Evolutionary conservation across 2,113 vertebrate species (phyloP), one percentile per base, ranked within the genome.

Genomic region (Erythrocercus mccallii): DNA sequence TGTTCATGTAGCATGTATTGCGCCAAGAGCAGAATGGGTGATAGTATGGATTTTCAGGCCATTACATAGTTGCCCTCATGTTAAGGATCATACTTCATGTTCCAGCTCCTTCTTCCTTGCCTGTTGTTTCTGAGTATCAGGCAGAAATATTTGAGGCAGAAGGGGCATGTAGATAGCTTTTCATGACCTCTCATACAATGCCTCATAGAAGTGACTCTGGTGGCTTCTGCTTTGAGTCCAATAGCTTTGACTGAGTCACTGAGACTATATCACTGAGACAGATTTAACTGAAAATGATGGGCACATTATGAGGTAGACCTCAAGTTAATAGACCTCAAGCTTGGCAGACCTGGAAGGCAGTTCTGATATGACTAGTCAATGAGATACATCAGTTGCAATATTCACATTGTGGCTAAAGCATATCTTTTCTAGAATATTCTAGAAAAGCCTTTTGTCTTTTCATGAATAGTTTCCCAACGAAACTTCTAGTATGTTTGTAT

Each of bases 131-230:
- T 73, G 38, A 81, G 30, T 61, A 37, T 12, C 7, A 11, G 12
- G 50, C 16, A 64, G 42, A 66, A 84, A 22, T 78, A 69, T 6
- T 23, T 79, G n/a, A 73, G 50, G 54, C n/a, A 71, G 30, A 82
- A 92, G 18, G 48, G 16, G 9, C n/a, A n/a, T 0, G 0, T 16
- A 45, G n/a, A 1, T 76, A 57, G 6, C 4, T 64, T 81, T 78
- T 76, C 8, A 21, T 64, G 38, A 47, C 9, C 8, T 65, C 6
- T 61, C 2, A 4, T 61, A 35, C 3, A 42, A 0, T n/a, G 6
- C 3, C 15, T 50, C 19, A 17, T n/a, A 40, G 37, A 89, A 83
- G 7, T 51, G 12, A 23, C 38, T 40, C 15, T n/a, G 4, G 17
- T 50, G 37, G 42, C 20, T 61, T 40, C 73, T 68, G 5, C 28